A percentile compares a stretch with the other conserved stretches of the same genome.
phyloP scores from a whole-genome alignment of 2,888 invertebrate species.

The Lochmaea crataegi region DNA sequence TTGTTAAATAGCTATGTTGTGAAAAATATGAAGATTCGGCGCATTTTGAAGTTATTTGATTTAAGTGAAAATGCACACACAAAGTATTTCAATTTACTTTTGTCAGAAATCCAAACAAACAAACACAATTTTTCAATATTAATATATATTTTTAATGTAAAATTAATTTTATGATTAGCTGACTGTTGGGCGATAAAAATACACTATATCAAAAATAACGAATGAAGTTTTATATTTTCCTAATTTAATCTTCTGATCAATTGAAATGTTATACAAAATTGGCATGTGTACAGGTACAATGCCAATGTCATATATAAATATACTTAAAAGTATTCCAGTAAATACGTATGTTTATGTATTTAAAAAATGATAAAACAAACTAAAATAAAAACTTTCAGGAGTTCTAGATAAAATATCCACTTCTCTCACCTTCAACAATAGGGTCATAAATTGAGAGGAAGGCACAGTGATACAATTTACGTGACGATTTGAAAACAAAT shows the following conservation, averaged over 20 bases:
- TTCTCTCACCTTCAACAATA: conserved; percentile 62
- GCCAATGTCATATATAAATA: conserved; percentile 55
- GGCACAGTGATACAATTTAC: conserved; percentile 59
- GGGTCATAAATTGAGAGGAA: conserved; percentile 58
- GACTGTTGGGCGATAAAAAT: not conserved
- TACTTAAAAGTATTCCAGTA: conserved; percentile 29
- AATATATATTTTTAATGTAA: not conserved
- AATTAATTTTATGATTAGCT: too few relatives aligned
- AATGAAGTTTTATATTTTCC: not conserved
- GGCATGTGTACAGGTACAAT: conserved; percentile 48
- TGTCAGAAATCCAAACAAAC: too few relatives aligned
- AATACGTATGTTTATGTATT: conserved; percentile 9
- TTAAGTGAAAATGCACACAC: not conserved
- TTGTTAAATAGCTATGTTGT: too few relatives aligned
- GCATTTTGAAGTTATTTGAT: conserved; percentile 1
- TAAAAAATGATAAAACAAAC: conserved; percentile 20
- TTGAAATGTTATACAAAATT: conserved; percentile 41
- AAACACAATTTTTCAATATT: not conserved
- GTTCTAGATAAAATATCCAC: conserved; percentile 7
- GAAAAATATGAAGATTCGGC: too few relatives aligned
- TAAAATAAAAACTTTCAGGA: not conserved
- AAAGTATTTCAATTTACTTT: not conserved
- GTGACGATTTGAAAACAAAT: conserved; percentile 59
- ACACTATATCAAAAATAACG: not conserved
- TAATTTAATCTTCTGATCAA: not conserved